Evolutionary conservation across 2,797 vertebrate species (phyloP), one percentile per base, ranked within the genome.

Genomic region (Anguilla marmorata): DNA sequence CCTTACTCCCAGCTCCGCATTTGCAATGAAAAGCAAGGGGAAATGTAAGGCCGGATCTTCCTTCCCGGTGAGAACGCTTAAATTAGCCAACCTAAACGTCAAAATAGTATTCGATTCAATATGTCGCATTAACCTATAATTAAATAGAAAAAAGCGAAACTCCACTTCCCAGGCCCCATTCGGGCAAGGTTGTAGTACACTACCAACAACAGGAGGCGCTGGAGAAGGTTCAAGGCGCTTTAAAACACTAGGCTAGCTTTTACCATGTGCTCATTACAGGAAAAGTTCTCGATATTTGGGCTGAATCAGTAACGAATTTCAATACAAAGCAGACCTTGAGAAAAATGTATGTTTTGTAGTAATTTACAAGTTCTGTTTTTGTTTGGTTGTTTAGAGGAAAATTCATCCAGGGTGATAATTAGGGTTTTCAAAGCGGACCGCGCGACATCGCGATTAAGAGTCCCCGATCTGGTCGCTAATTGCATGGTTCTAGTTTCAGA

Each of bases 201-300:
- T 41, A 37, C 33, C 33, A 76, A 33, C 72, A 76, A 2, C 30
- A 37, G 72, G 33, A 79, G 14, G 74, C 21, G 72, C 30, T 37
- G 4, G 5, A 21, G 37, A 41, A 41, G 37, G 19, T 79, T 79
- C 74, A 21, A 45, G 37, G 74, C 14, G 4, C 16, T 79, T 45
- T 45, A 79, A 79, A 45, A 79, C 72, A 91, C 84, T 85, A 27
- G 63, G 63, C 63, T 7, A 69, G 63, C 19, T 5, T 45, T 45
- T 45, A 45, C 41, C 41, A 45, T 45, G 41, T 45, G 41, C 41
- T 45, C 41, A 45, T 45, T 45, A 45, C 41, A 45, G 41, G 41
- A 45, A 45, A 0, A 7, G 52, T 0, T 11, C 16, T 74, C 33
- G 21, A 0, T 37, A 11, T 76, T 76, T 76, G 30, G 72, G 11